A percentile compares a stretch with the other conserved stretches of the same genome.
phyloP scores from a whole-genome alignment of 2,888 invertebrate genomes.

The Temnothorax unifasciatus region DNA sequence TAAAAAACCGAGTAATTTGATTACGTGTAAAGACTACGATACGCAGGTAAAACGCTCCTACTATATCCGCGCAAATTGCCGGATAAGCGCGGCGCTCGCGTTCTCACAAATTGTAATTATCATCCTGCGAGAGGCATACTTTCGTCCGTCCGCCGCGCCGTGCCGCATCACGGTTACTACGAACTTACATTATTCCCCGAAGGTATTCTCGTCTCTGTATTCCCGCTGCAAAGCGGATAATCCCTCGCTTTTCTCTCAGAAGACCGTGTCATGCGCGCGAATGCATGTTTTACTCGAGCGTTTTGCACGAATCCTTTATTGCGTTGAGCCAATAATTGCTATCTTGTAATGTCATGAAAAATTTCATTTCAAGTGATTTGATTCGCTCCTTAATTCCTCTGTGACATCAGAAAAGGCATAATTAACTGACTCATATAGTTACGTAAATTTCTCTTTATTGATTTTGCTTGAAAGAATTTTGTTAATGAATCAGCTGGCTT shows the following conservation, averaged over 20 bases:
- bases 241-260: background rate
- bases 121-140: constrained; percentile 15
- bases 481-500: background rate
- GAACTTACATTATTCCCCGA: constrained; percentile 32
- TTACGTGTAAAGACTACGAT: constrained; percentile 47
- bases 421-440: background rate
- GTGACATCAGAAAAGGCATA: background rate
- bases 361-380: background rate
- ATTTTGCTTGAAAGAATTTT: background rate
- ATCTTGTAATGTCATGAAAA: background rate
- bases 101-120: constrained; percentile 50
- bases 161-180: background rate
- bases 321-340: background rate
- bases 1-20: constrained; percentile 51
- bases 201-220: background rate
- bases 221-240: constrained; percentile 24
- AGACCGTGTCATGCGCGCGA: background rate
- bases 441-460: background rate
- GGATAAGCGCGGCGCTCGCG: constrained; percentile 52
- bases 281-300: background rate
- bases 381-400: background rate
- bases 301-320: background rate
- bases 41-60: constrained; percentile 38
- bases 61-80: constrained; percentile 42
- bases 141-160: constrained; percentile 3